Conservation (phyloP, 2,113 vertebrate species). For the Columba janthina region DNA sequence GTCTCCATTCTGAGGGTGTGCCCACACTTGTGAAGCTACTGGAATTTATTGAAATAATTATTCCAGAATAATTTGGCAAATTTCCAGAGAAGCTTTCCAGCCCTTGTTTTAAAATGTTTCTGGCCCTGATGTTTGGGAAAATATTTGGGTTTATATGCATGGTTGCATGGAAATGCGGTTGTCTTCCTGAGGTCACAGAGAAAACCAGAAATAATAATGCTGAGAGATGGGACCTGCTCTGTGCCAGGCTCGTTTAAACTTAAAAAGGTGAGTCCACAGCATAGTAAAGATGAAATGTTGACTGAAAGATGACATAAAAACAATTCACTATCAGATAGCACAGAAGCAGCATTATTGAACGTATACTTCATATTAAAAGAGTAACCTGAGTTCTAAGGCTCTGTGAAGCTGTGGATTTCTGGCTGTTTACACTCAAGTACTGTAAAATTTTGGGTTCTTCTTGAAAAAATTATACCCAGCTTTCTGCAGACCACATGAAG, state of each 20-base stretch:
- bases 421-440: background rate
- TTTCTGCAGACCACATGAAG: background rate
- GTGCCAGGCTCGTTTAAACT: constrained; percentile 6
- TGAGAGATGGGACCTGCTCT: background rate
- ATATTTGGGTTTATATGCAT: background rate
- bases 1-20: background rate
- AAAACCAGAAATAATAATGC: background rate
- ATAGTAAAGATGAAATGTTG: background rate
- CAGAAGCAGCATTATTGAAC: background rate
- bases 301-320: background rate
- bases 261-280: background rate
- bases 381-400: background rate
- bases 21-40: background rate
- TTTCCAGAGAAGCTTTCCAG: constrained; percentile 20
- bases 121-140: constrained; percentile 4
- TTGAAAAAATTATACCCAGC: background rate
- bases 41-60: constrained; percentile 48
- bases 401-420: background rate
- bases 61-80: constrained; percentile 12
- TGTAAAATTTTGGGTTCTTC: background rate
- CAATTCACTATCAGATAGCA: background rate
- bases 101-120: background rate
- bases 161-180: background rate
- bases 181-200: constrained; percentile 24
- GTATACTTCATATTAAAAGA: background rate